Evolutionary conservation across 2,888 invertebrate species (phyloP).

Genomic region (Lochmaea crataegi): DNA sequence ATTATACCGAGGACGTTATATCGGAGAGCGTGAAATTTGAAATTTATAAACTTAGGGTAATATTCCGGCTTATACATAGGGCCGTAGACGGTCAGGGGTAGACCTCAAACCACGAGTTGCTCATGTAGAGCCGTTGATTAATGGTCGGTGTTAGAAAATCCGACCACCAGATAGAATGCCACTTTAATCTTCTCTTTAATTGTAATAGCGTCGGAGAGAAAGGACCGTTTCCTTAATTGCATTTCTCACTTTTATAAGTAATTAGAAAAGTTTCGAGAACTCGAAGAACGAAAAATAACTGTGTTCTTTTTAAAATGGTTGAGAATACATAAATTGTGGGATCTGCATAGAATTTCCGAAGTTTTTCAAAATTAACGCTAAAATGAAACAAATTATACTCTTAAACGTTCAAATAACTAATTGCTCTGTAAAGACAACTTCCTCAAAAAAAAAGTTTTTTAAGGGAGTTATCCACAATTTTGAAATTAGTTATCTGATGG

Average conservation of each 20-base stretch:
- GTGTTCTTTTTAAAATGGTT: slow-evolving; percentile 7
- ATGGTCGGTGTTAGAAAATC: slow-evolving; percentile 56
- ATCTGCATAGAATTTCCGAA: slow-evolving; percentile 12
- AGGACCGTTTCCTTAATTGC: slow-evolving; percentile 45
- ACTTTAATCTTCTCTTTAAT: slow-evolving; percentile 46
- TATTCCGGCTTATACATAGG: slow-evolving; percentile 38
- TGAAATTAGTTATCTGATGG: too few relatives aligned
- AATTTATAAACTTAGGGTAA: slow-evolving; percentile 41
- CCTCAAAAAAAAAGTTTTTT: not conserved
- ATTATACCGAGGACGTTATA: slow-evolving; percentile 21
- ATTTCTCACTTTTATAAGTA: slow-evolving; percentile 41
- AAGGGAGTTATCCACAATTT: too few relatives aligned
- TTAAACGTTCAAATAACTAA: not conserved
- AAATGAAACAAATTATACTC: not conserved
- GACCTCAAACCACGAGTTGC: slow-evolving; percentile 58
- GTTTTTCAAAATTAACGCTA: not conserved
- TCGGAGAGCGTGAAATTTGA: slow-evolving; percentile 30
- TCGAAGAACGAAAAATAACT: too few relatives aligned
- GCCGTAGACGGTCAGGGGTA: slow-evolving; percentile 54
- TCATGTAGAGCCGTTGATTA: slow-evolving; percentile 54
- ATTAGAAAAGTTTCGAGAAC: slow-evolving; percentile 34
- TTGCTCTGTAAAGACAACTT: not conserved
- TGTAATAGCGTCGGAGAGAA: slow-evolving; percentile 42
- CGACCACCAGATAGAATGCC: slow-evolving; percentile 46
- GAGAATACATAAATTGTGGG: slow-evolving; percentile 15